Percentiles rank a stretch among this genome's conserved stretches.
Conservation (phyloP, 2,888 invertebrate genomes). For the Pterobdella sp. region DNA sequence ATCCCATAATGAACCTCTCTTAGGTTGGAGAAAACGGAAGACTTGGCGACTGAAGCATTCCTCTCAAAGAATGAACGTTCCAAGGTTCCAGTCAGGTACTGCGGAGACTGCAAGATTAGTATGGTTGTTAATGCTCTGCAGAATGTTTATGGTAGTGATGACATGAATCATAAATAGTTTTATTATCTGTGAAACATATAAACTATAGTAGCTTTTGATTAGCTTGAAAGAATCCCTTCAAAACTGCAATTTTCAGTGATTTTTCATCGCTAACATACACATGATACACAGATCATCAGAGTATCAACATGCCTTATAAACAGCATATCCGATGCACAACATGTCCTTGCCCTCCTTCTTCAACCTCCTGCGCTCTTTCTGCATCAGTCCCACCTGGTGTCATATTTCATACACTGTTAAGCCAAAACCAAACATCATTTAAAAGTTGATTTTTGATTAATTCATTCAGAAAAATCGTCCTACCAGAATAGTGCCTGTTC, state of each 20-base stretch:
- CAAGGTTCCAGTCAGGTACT: constrained; percentile 32
- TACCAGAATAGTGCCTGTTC: constrained; percentile 86
- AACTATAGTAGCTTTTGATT: too few relatives aligned
- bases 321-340: constrained; percentile 87
- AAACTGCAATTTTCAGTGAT: too few relatives aligned
- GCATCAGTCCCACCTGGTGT: constrained; percentile 68
- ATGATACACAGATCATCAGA: not conserved
- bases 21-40: constrained; percentile 70
- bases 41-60: constrained; percentile 29
- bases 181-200: too few relatives aligned
- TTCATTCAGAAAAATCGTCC: not conserved
- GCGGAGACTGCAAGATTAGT: constrained; percentile 25
- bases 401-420: not conserved
- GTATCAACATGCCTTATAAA: constrained; percentile 65
- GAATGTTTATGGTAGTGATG: too few relatives aligned
- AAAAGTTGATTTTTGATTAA: too few relatives aligned
- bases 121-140: too few relatives aligned
- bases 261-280: constrained; percentile 1
- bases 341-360: constrained; percentile 82
- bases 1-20: too few relatives aligned
- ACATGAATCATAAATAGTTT: too few relatives aligned
- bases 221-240: too few relatives aligned
- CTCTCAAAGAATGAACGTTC: constrained; percentile 35
- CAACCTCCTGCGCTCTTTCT: constrained; percentile 85
- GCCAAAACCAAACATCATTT: not conserved